phyloP scores from a whole-genome alignment of 1,140 invertebrate genomes.

The Nasonia giraulti region DNA sequence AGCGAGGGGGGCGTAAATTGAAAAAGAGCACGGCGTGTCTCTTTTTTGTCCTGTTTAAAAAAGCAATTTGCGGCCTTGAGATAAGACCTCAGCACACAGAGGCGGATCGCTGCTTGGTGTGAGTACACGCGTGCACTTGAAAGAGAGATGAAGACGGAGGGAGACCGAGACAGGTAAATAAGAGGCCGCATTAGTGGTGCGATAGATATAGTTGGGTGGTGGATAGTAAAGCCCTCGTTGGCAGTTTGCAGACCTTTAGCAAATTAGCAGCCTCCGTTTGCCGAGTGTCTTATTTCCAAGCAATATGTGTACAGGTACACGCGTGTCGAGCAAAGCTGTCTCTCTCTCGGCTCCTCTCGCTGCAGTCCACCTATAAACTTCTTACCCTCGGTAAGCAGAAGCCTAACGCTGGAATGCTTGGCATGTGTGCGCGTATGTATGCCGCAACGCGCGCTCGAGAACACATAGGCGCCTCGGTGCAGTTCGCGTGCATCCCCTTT shows the following conservation, averaged over 20 bases:
- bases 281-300: not conserved
- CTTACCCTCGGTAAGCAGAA: conserved; percentile 25
- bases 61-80: conserved; percentile 72
- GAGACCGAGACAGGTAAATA: conserved; percentile 31
- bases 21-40: conserved; percentile 69
- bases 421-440: too few species aligned
- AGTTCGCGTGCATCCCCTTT: conserved; percentile 53
- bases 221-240: conserved; percentile 65
- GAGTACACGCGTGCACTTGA: not conserved
- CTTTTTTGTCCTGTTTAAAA: conserved; percentile 73
- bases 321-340: not conserved
- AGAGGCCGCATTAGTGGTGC: conserved; percentile 58
- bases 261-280: conserved; percentile 23
- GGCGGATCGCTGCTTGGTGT: conserved; percentile 38
- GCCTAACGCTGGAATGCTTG: not conserved
- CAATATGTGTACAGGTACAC: not conserved
- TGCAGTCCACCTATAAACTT: not conserved
- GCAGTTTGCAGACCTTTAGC: conserved; percentile 47
- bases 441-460: too few species aligned
- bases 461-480: not conserved
- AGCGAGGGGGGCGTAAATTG: conserved; percentile 67
- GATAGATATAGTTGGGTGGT: conserved; percentile 69
- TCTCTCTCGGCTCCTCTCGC: conserved; percentile 9
- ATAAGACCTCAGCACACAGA: conserved; percentile 72
- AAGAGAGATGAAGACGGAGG: conserved; percentile 7